phyloP scores from a whole-genome alignment of 2,113 vertebrate genomes.

The Tragelaphus imberbis region DNA sequence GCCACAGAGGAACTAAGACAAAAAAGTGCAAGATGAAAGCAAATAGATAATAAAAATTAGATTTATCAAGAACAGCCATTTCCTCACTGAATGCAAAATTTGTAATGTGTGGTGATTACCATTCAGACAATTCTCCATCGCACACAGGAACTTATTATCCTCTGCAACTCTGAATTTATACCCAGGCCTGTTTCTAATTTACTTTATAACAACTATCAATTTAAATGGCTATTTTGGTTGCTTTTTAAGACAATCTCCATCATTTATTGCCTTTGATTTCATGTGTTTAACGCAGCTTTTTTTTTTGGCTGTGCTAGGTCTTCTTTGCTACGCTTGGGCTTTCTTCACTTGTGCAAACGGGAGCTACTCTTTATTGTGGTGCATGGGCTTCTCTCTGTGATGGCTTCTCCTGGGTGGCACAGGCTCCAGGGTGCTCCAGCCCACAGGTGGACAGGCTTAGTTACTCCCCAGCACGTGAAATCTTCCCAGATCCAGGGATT shows the following conservation, averaged over 20 bases:
- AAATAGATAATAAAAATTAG: background rate
- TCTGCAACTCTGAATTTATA: background rate
- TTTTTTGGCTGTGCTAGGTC: background rate
- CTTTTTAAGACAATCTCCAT: background rate
- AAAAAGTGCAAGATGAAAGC: background rate
- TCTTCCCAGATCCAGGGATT: background rate
- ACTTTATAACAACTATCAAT: background rate
- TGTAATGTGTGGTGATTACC: background rate
- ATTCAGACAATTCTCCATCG: background rate
- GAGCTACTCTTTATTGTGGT: background rate
- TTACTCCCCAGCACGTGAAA: background rate
- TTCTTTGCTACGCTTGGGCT: background rate
- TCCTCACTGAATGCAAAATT: background rate
- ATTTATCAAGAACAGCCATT: background rate
- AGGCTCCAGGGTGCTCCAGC: background rate
- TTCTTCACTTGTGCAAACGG: background rate
- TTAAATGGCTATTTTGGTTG: background rate
- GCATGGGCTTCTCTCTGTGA: background rate
- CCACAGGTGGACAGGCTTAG: background rate
- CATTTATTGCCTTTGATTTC: background rate
- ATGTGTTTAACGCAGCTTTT: background rate
- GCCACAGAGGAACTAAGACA: background rate
- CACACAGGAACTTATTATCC: no score
- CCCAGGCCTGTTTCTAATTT: background rate
- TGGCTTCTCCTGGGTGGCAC: background rate